These are phyloP conservation scores for Oscheius sp. DNA, from an alignment of 2,888 invertebrate species.

Conservation along the genomic window DNA sequence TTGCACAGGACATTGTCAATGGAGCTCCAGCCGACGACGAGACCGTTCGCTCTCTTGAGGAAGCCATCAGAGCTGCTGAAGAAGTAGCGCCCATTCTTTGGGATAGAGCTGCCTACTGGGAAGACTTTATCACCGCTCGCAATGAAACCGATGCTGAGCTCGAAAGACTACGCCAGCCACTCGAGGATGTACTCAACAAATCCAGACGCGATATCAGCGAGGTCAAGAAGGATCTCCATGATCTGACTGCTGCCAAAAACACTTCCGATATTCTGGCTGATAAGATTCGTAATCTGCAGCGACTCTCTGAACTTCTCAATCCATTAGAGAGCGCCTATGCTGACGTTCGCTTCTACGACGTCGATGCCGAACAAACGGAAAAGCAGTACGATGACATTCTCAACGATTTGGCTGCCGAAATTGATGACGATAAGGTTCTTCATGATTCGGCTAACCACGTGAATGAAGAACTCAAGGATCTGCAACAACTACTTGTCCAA, in stretches of 20 bases:
- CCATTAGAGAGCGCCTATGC: slow-evolving; percentile 59
- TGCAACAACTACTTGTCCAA: slow-evolving; percentile 34
- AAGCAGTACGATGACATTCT: slow-evolving; percentile 53
- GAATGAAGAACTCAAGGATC: slow-evolving; percentile 38
- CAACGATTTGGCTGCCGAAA: slow-evolving; percentile 41
- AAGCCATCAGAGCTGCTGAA: slow-evolving; percentile 38
- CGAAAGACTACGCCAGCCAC: slow-evolving; percentile 40
- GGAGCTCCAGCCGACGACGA: slow-evolving; percentile 29
- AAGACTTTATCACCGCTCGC: slow-evolving; percentile 49
- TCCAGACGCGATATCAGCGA: slow-evolving; percentile 32
- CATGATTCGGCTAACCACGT: slow-evolving; percentile 49
- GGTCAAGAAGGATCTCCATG: slow-evolving; percentile 35
- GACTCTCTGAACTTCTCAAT: slow-evolving; percentile 53
- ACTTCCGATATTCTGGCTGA: slow-evolving; percentile 38
- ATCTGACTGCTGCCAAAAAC: slow-evolving; percentile 32
- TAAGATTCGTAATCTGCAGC: slow-evolving; percentile 46
- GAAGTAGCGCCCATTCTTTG: slow-evolving; percentile 44
- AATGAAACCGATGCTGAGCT: slow-evolving; percentile 51
- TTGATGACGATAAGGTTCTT: slow-evolving; percentile 48
- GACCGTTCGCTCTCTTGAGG: slow-evolving; percentile 32
- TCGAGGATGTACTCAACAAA: slow-evolving; percentile 37
- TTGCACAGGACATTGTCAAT: slow-evolving; percentile 31
- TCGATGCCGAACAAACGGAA: slow-evolving; percentile 56
- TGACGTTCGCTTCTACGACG: slow-evolving; percentile 61
- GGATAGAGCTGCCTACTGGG: slow-evolving; percentile 45